Evolutionary conservation across 2,888 invertebrate genomes (phyloP), one percentile per base, ranked within the genome.

Genomic region (Caenorhabditis panamensis): DNA sequence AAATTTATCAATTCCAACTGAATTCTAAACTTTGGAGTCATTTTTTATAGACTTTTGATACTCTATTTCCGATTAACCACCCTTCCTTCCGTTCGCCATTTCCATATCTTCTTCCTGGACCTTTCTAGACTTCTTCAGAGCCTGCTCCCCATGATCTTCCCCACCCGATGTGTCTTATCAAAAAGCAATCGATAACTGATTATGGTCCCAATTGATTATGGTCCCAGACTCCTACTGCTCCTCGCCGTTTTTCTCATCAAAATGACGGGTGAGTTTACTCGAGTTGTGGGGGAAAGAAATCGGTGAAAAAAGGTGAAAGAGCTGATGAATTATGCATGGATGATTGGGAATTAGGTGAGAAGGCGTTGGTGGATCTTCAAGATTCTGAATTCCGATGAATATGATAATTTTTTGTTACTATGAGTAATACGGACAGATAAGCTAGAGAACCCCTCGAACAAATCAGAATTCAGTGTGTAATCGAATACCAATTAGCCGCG

Each of bases 401-500:
- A 47, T 41, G 41, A 41, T 31, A 31, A 31, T 31, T 31, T 31
- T 6, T 31, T 31, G 4, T 4, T 6, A 6, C 9, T 31, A 6
- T 31, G 31, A 31, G 31, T 51, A 41, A n/a, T n/a, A n/a, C n/a
- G n/a, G n/a, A n/a, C n/a, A n/a, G n/a, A n/a, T n/a, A n/a, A n/a
- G n/a, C n/a, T n/a, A n/a, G n/a, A n/a, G n/a, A n/a, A n/a, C n/a
- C 13, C 13, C 41, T 41, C 2, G 13, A 41, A 11, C 13, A 18
- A 47, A 47, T 47, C 47, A 47, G 47, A 47, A 47, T 47, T 47
- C 47, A 31, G 31, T 31, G 31, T 71, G 75, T 66, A 75, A 75
- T 75, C 61, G 66, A 66, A 75, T 75, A 66, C 75, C 75, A 75
- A 75, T 75, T 75, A 75, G 73, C 54, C 53, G n/a, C n/a, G n/a